phyloP scores from a whole-genome alignment of 2,113 vertebrate species.

The Bufo bufo region DNA sequence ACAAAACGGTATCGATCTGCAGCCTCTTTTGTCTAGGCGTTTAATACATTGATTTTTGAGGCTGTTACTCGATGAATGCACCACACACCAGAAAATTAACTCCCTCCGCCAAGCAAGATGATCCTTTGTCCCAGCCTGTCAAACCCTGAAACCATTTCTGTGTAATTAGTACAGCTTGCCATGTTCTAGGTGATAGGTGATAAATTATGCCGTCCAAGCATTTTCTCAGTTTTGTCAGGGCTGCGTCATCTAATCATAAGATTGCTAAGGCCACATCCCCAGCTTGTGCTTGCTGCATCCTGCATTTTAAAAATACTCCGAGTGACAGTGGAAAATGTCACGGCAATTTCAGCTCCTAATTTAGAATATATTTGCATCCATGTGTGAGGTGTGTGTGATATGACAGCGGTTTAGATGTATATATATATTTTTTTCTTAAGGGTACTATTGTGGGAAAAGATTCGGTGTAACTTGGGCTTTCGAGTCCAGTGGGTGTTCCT shows the following conservation, averaged over 20 bases:
- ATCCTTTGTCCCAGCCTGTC: slow-evolving; percentile 32
- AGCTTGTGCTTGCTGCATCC: neutral
- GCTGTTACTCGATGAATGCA: slow-evolving; percentile 12
- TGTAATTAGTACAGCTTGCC: slow-evolving; percentile 21
- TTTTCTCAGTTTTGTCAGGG: slow-evolving; percentile 6
- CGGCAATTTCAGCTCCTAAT: neutral
- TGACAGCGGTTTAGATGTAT: neutral
- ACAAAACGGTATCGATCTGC: slow-evolving; percentile 22
- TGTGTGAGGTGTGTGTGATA: neutral
- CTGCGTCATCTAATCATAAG: slow-evolving; percentile 15
- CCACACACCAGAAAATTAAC: slow-evolving; percentile 26
- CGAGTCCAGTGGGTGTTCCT: neutral
- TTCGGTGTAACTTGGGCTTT: neutral
- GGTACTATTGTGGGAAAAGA: neutral
- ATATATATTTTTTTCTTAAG: neutral
- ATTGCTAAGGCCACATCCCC: neutral
- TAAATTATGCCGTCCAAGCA: slow-evolving; percentile 5
- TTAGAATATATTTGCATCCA: neutral
- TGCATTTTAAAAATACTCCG: neutral
- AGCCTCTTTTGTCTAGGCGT: slow-evolving; percentile 23
- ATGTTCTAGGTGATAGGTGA: slow-evolving; percentile 26
- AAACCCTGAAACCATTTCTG: neutral
- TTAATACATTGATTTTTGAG: slow-evolving; percentile 43
- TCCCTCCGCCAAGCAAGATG: neutral
- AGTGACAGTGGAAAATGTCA: neutral